Conservation (phyloP, 2,113 vertebrate species). For the Ibidorhyncha struthersii region DNA sequence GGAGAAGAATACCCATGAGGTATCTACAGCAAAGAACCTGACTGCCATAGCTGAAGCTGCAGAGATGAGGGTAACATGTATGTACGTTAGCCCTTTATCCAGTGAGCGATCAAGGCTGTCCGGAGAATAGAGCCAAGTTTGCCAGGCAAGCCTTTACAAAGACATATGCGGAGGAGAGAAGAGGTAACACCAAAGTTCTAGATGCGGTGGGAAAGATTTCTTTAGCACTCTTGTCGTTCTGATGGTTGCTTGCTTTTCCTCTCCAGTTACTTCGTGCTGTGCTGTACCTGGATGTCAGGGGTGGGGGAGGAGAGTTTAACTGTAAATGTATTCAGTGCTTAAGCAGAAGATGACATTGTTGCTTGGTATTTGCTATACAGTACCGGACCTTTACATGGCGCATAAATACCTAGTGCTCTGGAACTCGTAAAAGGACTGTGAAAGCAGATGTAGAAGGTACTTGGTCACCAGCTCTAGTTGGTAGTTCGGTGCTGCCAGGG, state of each 20-base stretch:
- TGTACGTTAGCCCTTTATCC: fast-evolving
- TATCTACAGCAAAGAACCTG: not conserved
- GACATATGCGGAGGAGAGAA: not conserved
- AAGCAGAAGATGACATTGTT: not conserved
- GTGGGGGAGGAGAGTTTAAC: not conserved
- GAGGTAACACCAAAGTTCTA: not conserved
- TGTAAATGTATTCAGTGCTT: not conserved
- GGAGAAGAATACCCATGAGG: not conserved
- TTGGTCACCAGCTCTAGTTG: not conserved
- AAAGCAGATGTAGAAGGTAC: not conserved
- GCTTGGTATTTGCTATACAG: not conserved
- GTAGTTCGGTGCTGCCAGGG: not conserved
- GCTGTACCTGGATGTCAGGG: not conserved
- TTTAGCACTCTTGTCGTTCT: not conserved
- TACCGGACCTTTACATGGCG: not conserved
- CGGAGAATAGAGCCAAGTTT: not conserved
- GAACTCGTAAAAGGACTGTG: not conserved
- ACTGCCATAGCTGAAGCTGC: not conserved
- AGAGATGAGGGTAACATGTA: too few species aligned
- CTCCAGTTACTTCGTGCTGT: not conserved
- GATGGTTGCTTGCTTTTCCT: not conserved
- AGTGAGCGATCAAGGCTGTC: not conserved
- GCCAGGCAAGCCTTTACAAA: not conserved
- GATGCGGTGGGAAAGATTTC: not conserved
- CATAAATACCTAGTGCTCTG: not conserved